Evolutionary conservation across 2,888 invertebrate species (phyloP), one percentile per base, ranked within the genome.

Genomic region (Zygogramma bicolorata): DNA sequence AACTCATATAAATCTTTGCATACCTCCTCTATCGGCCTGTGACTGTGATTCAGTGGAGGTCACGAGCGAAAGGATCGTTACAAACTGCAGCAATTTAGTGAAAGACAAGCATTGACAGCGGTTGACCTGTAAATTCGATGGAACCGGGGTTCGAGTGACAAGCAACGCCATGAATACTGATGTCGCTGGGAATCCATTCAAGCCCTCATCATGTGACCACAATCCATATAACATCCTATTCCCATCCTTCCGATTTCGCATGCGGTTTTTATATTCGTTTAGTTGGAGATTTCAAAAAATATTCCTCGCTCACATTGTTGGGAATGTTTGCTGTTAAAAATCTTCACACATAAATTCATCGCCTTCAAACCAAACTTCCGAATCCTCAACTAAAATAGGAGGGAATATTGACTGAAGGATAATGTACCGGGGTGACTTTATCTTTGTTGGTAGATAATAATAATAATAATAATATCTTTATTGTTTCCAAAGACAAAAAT

Each of bases 121-220:
- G 84, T 84, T 84, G 84, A 84, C 84, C 84, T 79, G 78, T 77
- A 77, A 81, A 78, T 80, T 81, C 81, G 81, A 79, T 77, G 81
- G 79, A 82, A 76, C 78, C 77, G 68, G 77, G 76, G 78, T 80
- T 77, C 79, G 68, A 76, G 80, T 81, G 83, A 84, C 83, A 84
- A 84, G 63, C 82, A 77, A 77, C 77, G 81, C 79, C 83, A 82
- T 84, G 85, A 85, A 84, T 85, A 84, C 85, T 84, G 84, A 85
- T 84, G 53, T 70, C 77, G 60, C 53, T 57, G 65, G 63, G 29
- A 58, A 60, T 65, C 65, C 40, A 31, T 49, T 75, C 77, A 78
- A 72, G 78, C 78, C 80, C 79, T 80, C 82, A 81, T 83, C 83
- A 82, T 81, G 81, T 80, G 53, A 81, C 82, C 81, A 73, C 80